Percentiles rank a stretch among this genome's conserved stretches.
These are phyloP conservation scores for Eptatretus burgeri DNA, from an alignment of 2,113 vertebrate genomes.

Conservation along the genomic window DNA sequence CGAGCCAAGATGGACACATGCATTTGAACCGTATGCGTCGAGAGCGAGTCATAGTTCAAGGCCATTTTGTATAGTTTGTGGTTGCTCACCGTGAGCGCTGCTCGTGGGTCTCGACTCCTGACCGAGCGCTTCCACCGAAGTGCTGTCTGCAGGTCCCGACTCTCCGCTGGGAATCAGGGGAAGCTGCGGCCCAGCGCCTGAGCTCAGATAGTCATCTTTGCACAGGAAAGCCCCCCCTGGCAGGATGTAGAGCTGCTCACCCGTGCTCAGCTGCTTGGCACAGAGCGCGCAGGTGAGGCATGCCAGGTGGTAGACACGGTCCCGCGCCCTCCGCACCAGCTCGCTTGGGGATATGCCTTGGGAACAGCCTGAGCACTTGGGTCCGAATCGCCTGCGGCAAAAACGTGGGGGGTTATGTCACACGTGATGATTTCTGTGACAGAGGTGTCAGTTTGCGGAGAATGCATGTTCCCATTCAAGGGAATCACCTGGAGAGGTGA, in stretches of 20 bases:
- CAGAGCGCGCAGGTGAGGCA: conserved; percentile 98
- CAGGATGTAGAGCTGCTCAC: conserved; percentile 84
- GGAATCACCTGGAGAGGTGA: too few species aligned
- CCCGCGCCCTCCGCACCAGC: conserved; percentile 71
- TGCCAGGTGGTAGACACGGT: conserved; percentile 84
- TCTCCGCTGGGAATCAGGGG: background rate
- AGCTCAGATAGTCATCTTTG: conserved; percentile 73
- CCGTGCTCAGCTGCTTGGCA: conserved; percentile 92
- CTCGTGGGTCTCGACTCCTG: too few species aligned
- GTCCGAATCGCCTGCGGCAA: conserved; percentile 51
- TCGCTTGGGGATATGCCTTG: conserved; percentile 86
- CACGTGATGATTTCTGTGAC: too few species aligned
- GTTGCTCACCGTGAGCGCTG: too few species aligned
- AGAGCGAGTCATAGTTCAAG: too few species aligned
- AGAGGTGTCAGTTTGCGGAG: too few species aligned
- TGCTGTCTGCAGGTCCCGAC: background rate
- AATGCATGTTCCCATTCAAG: too few species aligned
- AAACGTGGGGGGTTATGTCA: background rate
- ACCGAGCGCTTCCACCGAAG: background rate
- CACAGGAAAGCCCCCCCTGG: conserved; percentile 96
- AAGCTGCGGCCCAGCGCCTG: conserved; percentile 15
- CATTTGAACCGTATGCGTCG: too few species aligned
- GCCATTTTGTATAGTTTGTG: too few species aligned
- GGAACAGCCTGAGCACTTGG: conserved; percentile 72
- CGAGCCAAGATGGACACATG: too few species aligned